Conservation (phyloP, 2,888 invertebrate species). For the Acanthoscelides obtectus region DNA sequence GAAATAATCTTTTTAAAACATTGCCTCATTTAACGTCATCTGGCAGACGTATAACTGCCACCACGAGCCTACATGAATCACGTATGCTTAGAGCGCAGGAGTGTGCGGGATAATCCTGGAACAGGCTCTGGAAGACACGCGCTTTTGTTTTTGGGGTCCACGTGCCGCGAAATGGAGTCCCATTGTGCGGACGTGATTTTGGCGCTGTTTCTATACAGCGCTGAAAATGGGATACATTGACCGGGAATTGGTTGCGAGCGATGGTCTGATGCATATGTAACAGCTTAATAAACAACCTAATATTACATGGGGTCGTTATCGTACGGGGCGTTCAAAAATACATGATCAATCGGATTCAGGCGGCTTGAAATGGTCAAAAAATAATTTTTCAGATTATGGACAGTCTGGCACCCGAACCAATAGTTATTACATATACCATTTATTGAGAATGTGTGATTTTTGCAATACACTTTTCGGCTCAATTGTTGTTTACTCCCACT, state of each 20-base stretch:
- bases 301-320: not conserved
- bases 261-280: not conserved
- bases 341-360: no score
- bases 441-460: no score
- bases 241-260: not conserved
- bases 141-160: conserved; percentile 43
- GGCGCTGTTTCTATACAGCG: conserved; percentile 28
- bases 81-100: not conserved
- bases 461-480: no score
- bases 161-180: conserved; percentile 43
- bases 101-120: conserved; percentile 34
- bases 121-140: conserved; percentile 38
- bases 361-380: no score
- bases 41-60: not conserved
- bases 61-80: not conserved
- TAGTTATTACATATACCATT: no score
- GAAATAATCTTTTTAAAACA: no score
- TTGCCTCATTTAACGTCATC: not conserved
- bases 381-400: no score
- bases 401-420: no score
- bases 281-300: not conserved
- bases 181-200: conserved; percentile 44
- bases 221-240: not conserved
- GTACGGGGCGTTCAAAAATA: no score
- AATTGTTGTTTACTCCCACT: no score